Evolutionary conservation across 2,113 vertebrate genomes (phyloP).

Genomic region (Tyto alba): DNA sequence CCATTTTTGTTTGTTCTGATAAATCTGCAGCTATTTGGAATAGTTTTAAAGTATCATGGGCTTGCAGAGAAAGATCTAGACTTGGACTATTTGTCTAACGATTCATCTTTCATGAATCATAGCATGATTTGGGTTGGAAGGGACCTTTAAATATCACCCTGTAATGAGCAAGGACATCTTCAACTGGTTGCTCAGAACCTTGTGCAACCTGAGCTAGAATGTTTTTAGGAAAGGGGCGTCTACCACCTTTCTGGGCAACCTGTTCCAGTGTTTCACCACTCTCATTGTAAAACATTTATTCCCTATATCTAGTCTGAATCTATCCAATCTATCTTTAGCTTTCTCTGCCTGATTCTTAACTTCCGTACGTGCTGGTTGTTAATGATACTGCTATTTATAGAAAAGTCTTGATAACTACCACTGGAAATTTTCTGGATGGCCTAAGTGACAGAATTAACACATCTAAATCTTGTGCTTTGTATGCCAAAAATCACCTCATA

Average conservation of each 20-base stretch:
- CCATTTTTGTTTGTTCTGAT: background rate
- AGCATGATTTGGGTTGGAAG: background rate
- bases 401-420: background rate
- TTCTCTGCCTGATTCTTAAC: background rate
- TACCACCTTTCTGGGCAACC: background rate
- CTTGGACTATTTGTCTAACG: background rate
- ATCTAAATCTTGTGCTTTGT: background rate
- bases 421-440: background rate
- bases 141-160: background rate
- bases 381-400: background rate
- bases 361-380: background rate
- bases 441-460: background rate
- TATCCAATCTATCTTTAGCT: background rate
- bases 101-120: background rate
- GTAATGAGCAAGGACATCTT: background rate
- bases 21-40: background rate
- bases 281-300: fast-evolving
- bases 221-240: too few relatives aligned
- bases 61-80: background rate
- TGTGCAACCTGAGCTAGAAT: fast-evolving
- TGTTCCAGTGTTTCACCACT: background rate
- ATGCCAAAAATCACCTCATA: background rate
- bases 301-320: background rate
- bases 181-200: background rate
- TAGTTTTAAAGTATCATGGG: background rate